These are phyloP conservation scores for Lepidocolaptes lacrymiger DNA, from an alignment of 2,797 vertebrate species.

Conservation along the genomic window DNA sequence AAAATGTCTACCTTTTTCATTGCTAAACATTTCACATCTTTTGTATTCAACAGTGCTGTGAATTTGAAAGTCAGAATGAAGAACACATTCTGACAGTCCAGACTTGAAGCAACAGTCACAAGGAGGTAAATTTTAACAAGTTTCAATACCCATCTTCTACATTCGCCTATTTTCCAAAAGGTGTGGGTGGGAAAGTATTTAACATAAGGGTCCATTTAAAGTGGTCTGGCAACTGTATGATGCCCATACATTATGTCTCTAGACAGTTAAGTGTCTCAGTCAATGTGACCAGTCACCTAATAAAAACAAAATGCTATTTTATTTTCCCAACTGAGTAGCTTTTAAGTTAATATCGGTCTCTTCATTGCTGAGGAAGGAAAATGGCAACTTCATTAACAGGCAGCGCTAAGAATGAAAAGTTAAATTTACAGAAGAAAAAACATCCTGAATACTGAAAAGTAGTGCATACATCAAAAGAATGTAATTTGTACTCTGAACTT, in stretches of 20 bases:
- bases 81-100: neutral
- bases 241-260: neutral
- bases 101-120: neutral
- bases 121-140: neutral
- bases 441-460: neutral
- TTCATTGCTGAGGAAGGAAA: neutral
- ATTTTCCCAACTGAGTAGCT: neutral
- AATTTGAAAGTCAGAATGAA: neutral
- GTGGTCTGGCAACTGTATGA: neutral
- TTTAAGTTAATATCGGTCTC: neutral
- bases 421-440: neutral
- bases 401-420: neutral
- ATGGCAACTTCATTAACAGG: neutral
- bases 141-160: neutral
- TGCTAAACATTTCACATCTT: neutral
- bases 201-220: neutral
- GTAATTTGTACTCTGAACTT: neutral
- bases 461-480: neutral
- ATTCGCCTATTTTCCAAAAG: neutral
- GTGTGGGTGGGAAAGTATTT: neutral
- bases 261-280: neutral
- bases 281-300: neutral
- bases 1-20: neutral
- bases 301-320: neutral
- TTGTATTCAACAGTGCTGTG: neutral